Percentiles rank a stretch among this genome's conserved stretches.
These are phyloP conservation scores for Hirtodrosophila histrioides DNA, from an alignment of 2,888 invertebrate genomes.

Conservation along the genomic window DNA sequence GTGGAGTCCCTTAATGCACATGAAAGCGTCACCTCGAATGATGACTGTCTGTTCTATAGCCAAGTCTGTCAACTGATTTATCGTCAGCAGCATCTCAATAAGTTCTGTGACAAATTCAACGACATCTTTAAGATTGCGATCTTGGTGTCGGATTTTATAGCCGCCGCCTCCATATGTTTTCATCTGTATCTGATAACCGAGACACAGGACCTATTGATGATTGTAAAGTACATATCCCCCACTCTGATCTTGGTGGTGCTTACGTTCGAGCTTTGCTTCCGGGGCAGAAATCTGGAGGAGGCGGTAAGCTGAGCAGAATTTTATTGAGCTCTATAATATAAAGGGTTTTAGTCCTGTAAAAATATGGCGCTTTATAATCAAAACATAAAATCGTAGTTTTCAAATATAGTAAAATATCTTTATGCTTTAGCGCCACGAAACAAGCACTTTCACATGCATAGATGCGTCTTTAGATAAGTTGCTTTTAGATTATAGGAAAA, in stretches of 20 bases:
- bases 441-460: no score
- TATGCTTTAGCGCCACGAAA: no score
- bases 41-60: conserved; percentile 2
- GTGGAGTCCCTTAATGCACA: conserved; percentile 24
- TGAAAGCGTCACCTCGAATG: conserved; percentile 4
- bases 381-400: no score
- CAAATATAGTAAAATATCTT: no score
- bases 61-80: conserved; percentile 32
- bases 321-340: no score
- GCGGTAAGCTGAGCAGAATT: conserved; percentile 45
- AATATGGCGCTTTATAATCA: conserved; percentile 41
- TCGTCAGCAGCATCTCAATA: conserved; percentile 56
- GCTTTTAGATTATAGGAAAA: no score
- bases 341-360: conserved; percentile 38
- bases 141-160: conserved; percentile 40
- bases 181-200: conserved; percentile 61
- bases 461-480: no score
- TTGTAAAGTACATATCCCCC: conserved; percentile 21
- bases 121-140: conserved; percentile 52
- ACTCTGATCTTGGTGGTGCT: conserved; percentile 23
- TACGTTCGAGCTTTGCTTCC: conserved; percentile 57
- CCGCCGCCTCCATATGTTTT: conserved; percentile 51
- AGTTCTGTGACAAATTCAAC: conserved; percentile 46
- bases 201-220: conserved; percentile 23
- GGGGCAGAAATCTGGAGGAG: conserved; percentile 55